phyloP scores from a whole-genome alignment of 1,140 invertebrate species.

The Schmidtea mediterranea region DNA sequence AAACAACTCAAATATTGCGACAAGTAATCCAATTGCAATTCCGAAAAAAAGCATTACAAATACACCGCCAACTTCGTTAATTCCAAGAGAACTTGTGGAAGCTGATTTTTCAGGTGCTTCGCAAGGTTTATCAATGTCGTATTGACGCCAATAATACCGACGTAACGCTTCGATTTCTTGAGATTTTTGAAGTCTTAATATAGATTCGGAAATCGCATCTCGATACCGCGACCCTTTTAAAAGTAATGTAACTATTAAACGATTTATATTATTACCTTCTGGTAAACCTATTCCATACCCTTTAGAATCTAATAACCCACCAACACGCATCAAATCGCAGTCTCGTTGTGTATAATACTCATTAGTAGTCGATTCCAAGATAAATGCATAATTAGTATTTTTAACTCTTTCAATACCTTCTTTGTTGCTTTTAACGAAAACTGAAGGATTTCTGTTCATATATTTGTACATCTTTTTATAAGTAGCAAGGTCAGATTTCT shows the following conservation, averaged over 20 bases:
- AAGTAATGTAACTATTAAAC: too few species aligned
- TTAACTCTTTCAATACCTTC: conserved; percentile 33
- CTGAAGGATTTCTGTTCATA: conserved; percentile 10
- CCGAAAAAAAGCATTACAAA: conserved; percentile 80
- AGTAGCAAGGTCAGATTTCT: neutral
- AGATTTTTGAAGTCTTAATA: conserved; percentile 74
- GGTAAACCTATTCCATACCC: conserved; percentile 38
- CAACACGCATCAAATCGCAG: conserved; percentile 89
- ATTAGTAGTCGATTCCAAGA: conserved; percentile 78
- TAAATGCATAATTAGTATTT: conserved; percentile 67
- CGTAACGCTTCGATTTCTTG: conserved; percentile 68
- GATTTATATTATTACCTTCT: conserved; percentile 17
- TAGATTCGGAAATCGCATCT: conserved; percentile 72
- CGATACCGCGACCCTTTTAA: conserved; percentile 40
- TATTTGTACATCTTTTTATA: conserved; percentile 1
- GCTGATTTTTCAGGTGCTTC: conserved; percentile 50
- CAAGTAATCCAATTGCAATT: conserved; percentile 56
- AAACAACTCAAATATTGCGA: conserved; percentile 74
- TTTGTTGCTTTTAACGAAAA: conserved; percentile 13
- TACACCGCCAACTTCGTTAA: conserved; percentile 74
- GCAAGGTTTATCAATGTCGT: conserved; percentile 48
- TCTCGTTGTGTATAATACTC: conserved; percentile 68
- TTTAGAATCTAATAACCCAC: conserved; percentile 68
- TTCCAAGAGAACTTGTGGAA: conserved; percentile 54
- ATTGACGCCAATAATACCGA: conserved; percentile 62